Percentiles rank a stretch among this genome's conserved stretches.
These are phyloP conservation scores for Camponotus vicinus DNA, from an alignment of 1,140 invertebrate species.

Conservation along the genomic window DNA sequence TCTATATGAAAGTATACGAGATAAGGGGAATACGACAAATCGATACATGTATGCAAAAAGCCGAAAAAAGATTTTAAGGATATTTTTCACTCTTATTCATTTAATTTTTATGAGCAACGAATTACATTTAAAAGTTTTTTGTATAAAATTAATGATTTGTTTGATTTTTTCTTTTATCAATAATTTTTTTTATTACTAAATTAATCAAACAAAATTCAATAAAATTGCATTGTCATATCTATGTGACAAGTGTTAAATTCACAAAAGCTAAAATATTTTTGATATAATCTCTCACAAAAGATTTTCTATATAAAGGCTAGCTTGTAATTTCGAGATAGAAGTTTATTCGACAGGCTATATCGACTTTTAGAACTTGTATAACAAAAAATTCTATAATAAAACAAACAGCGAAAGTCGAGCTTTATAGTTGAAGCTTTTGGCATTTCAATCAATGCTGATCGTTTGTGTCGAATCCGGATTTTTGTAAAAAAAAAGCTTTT, in stretches of 20 bases:
- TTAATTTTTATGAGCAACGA: neutral
- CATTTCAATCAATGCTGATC: slow-evolving; percentile 18
- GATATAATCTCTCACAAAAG: neutral
- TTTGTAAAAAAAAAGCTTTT: slow-evolving; percentile 15
- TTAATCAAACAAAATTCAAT: slow-evolving; percentile 1
- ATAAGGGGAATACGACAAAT: neutral
- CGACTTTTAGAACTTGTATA: neutral
- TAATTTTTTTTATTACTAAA: neutral
- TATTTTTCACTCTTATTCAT: no score
- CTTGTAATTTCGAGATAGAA: neutral
- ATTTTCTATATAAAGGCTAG: neutral
- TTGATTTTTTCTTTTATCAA: no score
- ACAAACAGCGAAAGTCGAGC: neutral
- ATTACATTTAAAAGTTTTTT: neutral
- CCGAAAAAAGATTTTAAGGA: neutral
- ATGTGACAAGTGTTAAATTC: neutral
- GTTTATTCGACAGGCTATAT: neutral
- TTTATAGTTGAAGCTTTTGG: slow-evolving; percentile 2
- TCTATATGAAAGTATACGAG: neutral
- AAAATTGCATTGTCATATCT: neutral
- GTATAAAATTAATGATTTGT: no score
- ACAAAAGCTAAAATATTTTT: neutral
- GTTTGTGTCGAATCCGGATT: slow-evolving; percentile 8
- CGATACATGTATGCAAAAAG: neutral
- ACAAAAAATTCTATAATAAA: slow-evolving; percentile 4